A percentile compares a stretch with the other conserved stretches of the same genome.
phyloP scores from a whole-genome alignment of 2,888 invertebrate species.

The Amphipyra berbera region DNA sequence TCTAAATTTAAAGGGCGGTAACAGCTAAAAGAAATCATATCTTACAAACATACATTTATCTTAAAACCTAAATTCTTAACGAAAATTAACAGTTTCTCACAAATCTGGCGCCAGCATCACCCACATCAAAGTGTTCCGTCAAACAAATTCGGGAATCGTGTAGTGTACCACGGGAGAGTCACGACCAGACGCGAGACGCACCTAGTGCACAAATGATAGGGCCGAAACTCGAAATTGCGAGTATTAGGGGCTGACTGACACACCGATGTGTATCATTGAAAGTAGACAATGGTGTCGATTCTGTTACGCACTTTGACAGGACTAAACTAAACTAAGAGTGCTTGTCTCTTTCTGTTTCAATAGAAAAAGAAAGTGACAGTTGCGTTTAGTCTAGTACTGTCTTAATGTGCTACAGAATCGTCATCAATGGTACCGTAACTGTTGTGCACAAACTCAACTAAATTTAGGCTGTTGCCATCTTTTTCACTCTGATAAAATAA shows the following conservation, averaged over 20 bases:
- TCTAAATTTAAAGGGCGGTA: slow-evolving; percentile 38
- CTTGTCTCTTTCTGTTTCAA: no score
- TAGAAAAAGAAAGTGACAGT: no score
- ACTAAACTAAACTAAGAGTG: no score
- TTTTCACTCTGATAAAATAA: no score
- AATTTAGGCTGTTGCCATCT: no score
- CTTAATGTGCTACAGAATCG: no score
- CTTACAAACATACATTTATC: slow-evolving; percentile 53
- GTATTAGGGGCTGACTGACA: slow-evolving; percentile 57
- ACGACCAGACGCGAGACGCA: slow-evolving; percentile 70
- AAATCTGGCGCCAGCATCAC: slow-evolving; percentile 52
- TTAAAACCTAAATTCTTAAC: slow-evolving; percentile 41
- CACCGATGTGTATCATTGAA: slow-evolving; percentile 66
- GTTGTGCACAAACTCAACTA: no score
- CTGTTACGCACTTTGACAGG: no score
- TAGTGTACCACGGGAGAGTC: slow-evolving; percentile 69
- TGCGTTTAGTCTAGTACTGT: no score
- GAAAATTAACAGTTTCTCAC: slow-evolving; percentile 47
- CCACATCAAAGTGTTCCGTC: slow-evolving; percentile 60
- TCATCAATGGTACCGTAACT: no score
- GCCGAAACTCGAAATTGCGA: slow-evolving; percentile 76
- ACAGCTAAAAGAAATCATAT: slow-evolving; percentile 20
- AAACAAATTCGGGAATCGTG: slow-evolving; percentile 75
- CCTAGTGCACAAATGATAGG: slow-evolving; percentile 80
- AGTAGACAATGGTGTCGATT: no score